phyloP scores from a whole-genome alignment of 2,113 vertebrate genomes.

The Tachuris rubrigastra region DNA sequence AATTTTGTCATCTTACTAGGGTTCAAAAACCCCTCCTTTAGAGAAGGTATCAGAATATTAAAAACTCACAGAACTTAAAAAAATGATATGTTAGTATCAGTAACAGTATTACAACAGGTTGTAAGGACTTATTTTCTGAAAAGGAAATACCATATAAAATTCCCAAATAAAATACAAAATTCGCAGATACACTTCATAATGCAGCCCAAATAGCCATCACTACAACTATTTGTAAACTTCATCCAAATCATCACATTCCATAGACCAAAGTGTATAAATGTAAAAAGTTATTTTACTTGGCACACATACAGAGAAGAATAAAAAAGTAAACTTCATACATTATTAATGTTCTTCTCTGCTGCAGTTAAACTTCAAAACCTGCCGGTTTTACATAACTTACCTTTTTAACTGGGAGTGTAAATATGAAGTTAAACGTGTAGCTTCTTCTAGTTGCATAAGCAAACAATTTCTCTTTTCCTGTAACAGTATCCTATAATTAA shows the following conservation, averaged over 20 bases:
- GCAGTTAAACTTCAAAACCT: not conserved
- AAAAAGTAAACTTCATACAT: not conserved
- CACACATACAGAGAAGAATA: not conserved
- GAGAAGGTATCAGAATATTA: not conserved
- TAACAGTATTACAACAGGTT: not conserved
- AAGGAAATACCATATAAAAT: not conserved
- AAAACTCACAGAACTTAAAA: not conserved
- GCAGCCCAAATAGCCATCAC: not conserved
- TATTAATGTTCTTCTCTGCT: not conserved
- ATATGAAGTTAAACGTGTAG: constrained; percentile 89
- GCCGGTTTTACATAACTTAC: constrained; percentile 62
- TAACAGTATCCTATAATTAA: constrained; percentile 84
- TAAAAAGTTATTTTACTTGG: not conserved
- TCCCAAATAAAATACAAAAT: not conserved
- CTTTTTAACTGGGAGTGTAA: constrained; percentile 95
- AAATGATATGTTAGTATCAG: not conserved
- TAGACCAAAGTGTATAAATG: not conserved
- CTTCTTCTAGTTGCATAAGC: constrained; percentile 93
- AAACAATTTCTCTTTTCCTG: constrained; percentile 95
- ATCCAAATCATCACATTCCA: not conserved
- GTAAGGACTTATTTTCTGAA: not conserved
- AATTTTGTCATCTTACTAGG: not conserved
- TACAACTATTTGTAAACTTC: not conserved
- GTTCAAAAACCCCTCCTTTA: not conserved
- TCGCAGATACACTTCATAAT: not conserved